Evolutionary conservation across 2,888 invertebrate genomes (phyloP), one percentile per base, ranked within the genome.

Genomic region (Pyrrhia umbra): DNA sequence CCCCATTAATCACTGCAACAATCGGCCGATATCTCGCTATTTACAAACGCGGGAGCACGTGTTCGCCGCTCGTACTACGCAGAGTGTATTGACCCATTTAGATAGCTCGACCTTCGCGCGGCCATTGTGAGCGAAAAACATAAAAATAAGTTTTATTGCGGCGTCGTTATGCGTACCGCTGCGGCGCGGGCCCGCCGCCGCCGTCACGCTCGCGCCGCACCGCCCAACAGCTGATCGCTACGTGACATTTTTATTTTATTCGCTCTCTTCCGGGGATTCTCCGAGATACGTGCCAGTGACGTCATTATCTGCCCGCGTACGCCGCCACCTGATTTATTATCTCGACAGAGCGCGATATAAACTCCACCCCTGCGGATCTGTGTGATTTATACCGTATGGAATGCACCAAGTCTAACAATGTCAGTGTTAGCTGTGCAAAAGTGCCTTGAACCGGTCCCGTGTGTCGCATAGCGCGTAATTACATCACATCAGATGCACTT

Each of bases 131-230:
- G 94, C 94, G 94, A 94, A 94, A 94, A 94, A 94, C 95, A 94
- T 95, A 95, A 95, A 95, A 95, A 94, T 94, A 95, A 94, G 94
- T 95, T 95, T 95, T 94, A 94, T 94, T 94, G 94, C 94, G 93
- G 92, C 90, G 92, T 93, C 93, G 94, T 94, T 94, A 94, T 93
- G 94, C 94, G 94, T 93, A 93, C 90, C 93, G 93, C 87, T 87
- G 88, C 85, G 87, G 88, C 86, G 88, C 87, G 87, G 85, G 84
- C 83, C 84, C 83, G 85, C 86, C 71, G 63, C 83, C 83, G 85
- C 88, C 92, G 90, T 89, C 92, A 88, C 92, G 89, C 87, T 77
- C 87, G 83, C 86, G 80, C 80, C 86, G 84, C 71, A 86, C 86
- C 92, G 89, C 89, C 89, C 90, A 92, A 91, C 94, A 94, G 95